A percentile compares a stretch with the other conserved stretches of the same genome.
Conservation (phyloP, 2,888 invertebrate species). For the Merodon equestris region DNA sequence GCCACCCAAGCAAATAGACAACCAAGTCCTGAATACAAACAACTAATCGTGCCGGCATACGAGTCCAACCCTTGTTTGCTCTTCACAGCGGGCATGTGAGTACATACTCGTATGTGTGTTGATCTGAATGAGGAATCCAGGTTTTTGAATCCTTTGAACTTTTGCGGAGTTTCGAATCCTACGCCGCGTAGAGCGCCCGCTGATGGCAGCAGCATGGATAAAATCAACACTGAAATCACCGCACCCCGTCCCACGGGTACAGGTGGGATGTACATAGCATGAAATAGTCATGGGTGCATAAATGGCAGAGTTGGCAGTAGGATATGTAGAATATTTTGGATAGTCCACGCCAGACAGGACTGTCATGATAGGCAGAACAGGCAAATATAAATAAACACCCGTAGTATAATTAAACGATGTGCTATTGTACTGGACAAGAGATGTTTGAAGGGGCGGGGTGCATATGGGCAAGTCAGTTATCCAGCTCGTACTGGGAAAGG, state of each 20-base stretch:
- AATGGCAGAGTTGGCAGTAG: no score
- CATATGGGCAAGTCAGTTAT: slow-evolving; percentile 62
- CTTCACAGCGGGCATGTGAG: slow-evolving; percentile 2
- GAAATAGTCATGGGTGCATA: slow-evolving; percentile 56
- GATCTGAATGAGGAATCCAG: no score
- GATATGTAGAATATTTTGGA: no score
- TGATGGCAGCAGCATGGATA: slow-evolving; percentile 52
- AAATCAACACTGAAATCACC: slow-evolving; percentile 65
- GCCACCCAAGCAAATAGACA: slow-evolving; percentile 9
- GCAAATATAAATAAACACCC: slow-evolving; percentile 68
- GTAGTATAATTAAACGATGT: slow-evolving; percentile 64
- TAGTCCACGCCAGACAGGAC: neutral
- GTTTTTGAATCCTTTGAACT: slow-evolving; percentile 59
- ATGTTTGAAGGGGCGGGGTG: slow-evolving; percentile 2
- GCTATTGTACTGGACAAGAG: slow-evolving; percentile 11
- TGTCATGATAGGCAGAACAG: slow-evolving; percentile 25
- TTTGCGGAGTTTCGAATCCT: slow-evolving; percentile 35
- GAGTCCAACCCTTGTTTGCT: slow-evolving; percentile 57
- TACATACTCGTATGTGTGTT: neutral
- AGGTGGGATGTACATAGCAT: slow-evolving; percentile 29
- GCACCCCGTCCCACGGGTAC: neutral
- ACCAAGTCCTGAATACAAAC: slow-evolving; percentile 51
- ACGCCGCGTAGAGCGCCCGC: no score
- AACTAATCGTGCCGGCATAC: slow-evolving; percentile 48
- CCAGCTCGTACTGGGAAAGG: no score